Evolutionary conservation across 2,888 invertebrate genomes (phyloP), one percentile per base, ranked within the genome.

Genomic region (Oxyteleia sp.): DNA sequence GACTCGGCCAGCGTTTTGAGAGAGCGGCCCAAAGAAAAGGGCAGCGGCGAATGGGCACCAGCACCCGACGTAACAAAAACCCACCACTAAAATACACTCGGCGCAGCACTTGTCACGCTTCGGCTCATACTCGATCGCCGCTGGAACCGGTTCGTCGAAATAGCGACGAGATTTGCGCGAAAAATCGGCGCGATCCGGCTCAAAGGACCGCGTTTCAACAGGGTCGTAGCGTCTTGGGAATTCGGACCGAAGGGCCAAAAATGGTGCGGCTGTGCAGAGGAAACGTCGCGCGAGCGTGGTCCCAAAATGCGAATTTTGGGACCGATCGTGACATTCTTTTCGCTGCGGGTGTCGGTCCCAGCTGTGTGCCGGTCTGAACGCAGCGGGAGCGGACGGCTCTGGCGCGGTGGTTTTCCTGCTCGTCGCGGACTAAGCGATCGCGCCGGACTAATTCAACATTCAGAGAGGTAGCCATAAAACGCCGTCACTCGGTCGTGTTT

Each of bases 361-460:
- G n/a, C n/a, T n/a, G n/a, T n/a, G n/a, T n/a, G 15, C 43, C 43
- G 13, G 15, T 16, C 43, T 43, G 13, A 16, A 5, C 53, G 32
- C 32, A 32, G 7, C 32, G 1, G 32, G 4, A 4, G 10, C 26
- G 10, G 51, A 38, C 59, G 59, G 41, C 59, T 38, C 47, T 23
- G 38, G 41, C 69, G 69, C 61, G 20, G 26, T 16, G 41, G 71
- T 72, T 79, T 81, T 81, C 53, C 63, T 29, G 82, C 61, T 71
- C 82, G 79, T 71, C 53, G 75, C 79, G 83, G 75, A 84, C 79
- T 80, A 74, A 84, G 66, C 71, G 80, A 75, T 71, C 79, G 74
- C 79, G 83, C 75, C 79, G 83, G 69, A 83, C 83, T 83, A 79
- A 83, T 83, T 83, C 76, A 76, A 71, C 76, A 76, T 82, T 71